These are phyloP conservation scores for Petrolisthes cinctipes DNA, from an alignment of 2,888 invertebrate genomes.

Conservation along the genomic window DNA sequence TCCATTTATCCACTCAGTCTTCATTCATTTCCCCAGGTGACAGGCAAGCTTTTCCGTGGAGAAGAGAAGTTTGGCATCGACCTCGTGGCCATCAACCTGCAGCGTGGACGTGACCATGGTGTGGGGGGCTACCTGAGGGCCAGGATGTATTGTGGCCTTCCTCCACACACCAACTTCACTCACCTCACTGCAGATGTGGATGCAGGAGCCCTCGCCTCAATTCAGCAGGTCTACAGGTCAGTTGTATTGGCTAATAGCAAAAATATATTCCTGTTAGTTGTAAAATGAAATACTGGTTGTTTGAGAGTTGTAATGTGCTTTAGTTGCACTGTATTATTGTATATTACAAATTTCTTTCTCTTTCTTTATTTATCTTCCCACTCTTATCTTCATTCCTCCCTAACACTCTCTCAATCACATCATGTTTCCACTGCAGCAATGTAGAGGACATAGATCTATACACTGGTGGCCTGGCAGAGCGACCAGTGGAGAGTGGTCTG, in stretches of 20 bases:
- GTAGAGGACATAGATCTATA: conserved; percentile 91
- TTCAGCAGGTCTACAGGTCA: conserved; percentile 57
- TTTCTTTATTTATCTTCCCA: neutral
- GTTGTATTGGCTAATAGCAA: neutral
- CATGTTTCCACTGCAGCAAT: too few relatives aligned
- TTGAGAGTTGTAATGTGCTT: too few relatives aligned
- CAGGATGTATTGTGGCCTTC: conserved; percentile 82
- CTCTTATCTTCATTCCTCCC: neutral
- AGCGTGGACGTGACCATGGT: conserved; percentile 90
- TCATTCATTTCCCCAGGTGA: conserved; percentile 73
- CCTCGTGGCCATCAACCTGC: conserved; percentile 88
- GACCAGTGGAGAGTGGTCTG: conserved; percentile 80
- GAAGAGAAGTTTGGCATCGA: conserved; percentile 79
- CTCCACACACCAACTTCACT: conserved; percentile 70
- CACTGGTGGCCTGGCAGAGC: conserved; percentile 87
- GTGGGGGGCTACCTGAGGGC: conserved; percentile 83
- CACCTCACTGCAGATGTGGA: conserved; percentile 56
- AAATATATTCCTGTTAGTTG: too few relatives aligned
- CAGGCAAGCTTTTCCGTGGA: conserved; percentile 79
- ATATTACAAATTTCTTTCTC: neutral
- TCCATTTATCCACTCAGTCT: too few relatives aligned
- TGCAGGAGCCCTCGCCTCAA: conserved; percentile 38
- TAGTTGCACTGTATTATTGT: too few relatives aligned
- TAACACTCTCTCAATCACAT: neutral
- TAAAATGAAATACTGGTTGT: too few relatives aligned